Conservation (phyloP, 2,888 invertebrate genomes). For the Eledone cirrhosa region DNA sequence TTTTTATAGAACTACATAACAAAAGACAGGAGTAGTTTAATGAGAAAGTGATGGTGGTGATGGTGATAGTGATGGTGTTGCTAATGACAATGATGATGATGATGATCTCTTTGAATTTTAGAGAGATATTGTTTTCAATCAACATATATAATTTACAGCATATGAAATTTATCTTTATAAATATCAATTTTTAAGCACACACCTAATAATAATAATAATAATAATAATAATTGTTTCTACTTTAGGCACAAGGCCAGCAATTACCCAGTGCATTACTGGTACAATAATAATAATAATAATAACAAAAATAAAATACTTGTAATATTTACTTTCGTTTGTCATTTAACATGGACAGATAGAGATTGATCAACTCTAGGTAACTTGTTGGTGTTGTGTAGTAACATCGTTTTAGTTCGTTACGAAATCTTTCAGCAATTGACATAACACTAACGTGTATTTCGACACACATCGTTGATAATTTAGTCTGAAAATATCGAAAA, state of each 20-base stretch:
- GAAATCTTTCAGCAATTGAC: conserved; percentile 79
- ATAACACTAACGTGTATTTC: conserved; percentile 82
- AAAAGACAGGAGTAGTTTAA: background rate
- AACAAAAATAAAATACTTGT: background rate
- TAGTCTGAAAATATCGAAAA: conserved; percentile 45
- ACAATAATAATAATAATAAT: background rate
- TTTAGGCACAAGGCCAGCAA: too few species aligned
- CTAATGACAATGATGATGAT: too few species aligned
- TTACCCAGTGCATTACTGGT: background rate
- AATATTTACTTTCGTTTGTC: conserved; percentile 76
- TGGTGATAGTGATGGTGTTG: too few species aligned
- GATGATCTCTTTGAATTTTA: too few species aligned
- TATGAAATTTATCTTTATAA: too few species aligned
- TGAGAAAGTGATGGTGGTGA: too few species aligned
- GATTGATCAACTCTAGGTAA: conserved; percentile 84
- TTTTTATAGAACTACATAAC: conserved; percentile 56
- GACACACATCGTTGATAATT: conserved; percentile 76
- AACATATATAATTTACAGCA: too few species aligned
- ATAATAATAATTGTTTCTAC: too few species aligned
- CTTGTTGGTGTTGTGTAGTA: conserved; percentile 93
- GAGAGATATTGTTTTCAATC: too few species aligned
- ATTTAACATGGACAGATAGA: conserved; percentile 77
- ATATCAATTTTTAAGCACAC: background rate
- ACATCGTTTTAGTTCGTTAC: conserved; percentile 82
- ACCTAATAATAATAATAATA: background rate